Evolutionary conservation across 1,140 invertebrate genomes (phyloP).

Genomic region (Condylostylus longicornis): DNA sequence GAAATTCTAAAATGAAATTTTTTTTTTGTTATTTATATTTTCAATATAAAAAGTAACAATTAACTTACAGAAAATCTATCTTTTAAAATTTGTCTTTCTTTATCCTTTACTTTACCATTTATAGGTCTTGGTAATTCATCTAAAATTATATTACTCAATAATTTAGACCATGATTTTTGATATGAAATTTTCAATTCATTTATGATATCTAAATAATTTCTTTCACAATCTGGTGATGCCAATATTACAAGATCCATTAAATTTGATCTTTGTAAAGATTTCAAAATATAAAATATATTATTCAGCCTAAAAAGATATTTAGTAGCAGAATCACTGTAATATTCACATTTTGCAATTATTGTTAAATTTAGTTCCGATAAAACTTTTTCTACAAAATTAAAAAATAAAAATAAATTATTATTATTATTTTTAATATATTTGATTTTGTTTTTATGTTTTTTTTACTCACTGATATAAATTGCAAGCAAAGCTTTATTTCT

Average conservation of each 20-base stretch:
- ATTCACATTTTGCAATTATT: constrained; percentile 70
- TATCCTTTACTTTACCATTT: constrained; percentile 66
- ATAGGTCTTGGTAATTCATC: constrained; percentile 48
- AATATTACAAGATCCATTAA: constrained; percentile 63
- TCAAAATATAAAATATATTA: constrained; percentile 86
- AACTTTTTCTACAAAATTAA: constrained; percentile 54
- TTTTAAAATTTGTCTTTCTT: constrained; percentile 80
- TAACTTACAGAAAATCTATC: constrained; percentile 74
- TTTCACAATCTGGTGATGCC: constrained; percentile 69
- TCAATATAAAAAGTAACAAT: constrained; percentile 2
- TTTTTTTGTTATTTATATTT: constrained; percentile 6
- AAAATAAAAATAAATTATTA: too few species aligned
- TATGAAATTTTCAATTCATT: constrained; percentile 27
- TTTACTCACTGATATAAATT: constrained; percentile 53
- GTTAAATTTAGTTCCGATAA: constrained; percentile 71
- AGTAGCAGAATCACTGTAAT: constrained; percentile 64
- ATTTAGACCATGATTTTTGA: constrained; percentile 53
- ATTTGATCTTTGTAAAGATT: constrained; percentile 68
- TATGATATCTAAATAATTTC: constrained; percentile 62
- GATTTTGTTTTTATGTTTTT: not conserved
- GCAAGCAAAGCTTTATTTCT: constrained; percentile 51
- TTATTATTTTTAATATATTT: too few species aligned
- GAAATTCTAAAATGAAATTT: constrained; percentile 49
- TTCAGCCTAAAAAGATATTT: constrained; percentile 79
- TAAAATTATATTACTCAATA: constrained; percentile 53